These are phyloP conservation scores for Pelmatolapia mariae DNA, from an alignment of 2,113 vertebrate genomes.

Conservation along the genomic window DNA sequence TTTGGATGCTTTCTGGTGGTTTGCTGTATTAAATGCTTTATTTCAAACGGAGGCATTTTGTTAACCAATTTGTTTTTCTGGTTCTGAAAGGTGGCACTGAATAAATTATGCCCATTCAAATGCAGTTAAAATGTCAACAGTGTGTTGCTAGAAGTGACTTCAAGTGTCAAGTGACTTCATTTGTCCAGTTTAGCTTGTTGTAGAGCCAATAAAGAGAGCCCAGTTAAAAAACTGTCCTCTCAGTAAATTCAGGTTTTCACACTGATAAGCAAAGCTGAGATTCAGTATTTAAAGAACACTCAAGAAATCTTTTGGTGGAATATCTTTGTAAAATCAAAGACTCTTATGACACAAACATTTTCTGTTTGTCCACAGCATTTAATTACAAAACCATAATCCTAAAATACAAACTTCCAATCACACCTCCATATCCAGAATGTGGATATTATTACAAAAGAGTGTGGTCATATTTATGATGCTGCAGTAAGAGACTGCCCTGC, in stretches of 20 bases:
- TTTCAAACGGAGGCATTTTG: background rate
- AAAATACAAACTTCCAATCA: background rate
- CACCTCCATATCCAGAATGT: background rate
- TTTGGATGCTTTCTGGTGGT: background rate
- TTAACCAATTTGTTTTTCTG: background rate
- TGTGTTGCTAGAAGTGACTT: background rate
- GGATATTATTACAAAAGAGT: constrained; percentile 17
- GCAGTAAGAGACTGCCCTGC: background rate
- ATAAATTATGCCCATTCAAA: background rate
- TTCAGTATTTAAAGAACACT: background rate
- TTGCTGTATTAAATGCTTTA: background rate
- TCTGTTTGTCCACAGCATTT: constrained; percentile 33
- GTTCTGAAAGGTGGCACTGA: background rate
- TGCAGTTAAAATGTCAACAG: background rate
- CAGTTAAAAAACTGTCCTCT: background rate
- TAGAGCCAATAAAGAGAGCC: background rate
- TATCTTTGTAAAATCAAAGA: background rate
- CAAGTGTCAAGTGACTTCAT: background rate
- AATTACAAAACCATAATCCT: constrained; percentile 54
- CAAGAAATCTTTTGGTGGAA: background rate
- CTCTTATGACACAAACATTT: background rate
- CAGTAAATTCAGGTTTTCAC: background rate
- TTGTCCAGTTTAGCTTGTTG: background rate
- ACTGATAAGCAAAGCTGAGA: background rate
- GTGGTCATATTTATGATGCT: background rate